Base-by-base conservation (phyloP, 2,888 invertebrate species). In the Horisme vitalbata region DNA sequence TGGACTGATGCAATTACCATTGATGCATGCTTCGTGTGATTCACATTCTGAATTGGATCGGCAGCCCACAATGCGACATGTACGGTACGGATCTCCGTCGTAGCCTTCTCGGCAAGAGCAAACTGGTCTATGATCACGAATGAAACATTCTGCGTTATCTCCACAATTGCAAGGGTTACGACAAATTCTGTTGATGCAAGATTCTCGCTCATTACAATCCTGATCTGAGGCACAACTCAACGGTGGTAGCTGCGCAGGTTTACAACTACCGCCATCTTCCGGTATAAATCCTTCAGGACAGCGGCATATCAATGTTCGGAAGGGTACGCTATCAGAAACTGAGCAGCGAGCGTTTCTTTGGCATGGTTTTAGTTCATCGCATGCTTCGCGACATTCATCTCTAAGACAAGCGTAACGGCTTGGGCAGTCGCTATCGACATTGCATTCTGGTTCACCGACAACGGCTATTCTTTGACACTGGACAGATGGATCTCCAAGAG, bases 91-190 rank as follows among this genome's bases (percentile, higher is more conserved):
- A 82, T 97, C 95, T 31, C 97, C 97, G 70, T 96, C 95, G 70
- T 91, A 96, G 20, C 96, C 96, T 64, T 94, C 92, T 62, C 93
- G 91, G 73, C 97, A 97, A 2, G 95, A 95, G 75, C 97, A 97
- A 23, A 95, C 93, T 1, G 97, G 96, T 50, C 96, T 93, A 72
- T 97, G 97, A 63, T 96, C 94, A 52, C 93, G 93, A 4, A 97
- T 93, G 55, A 93, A 92, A 68, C 97, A 97, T 59, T 94, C 92
- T 24, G 96, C 94, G 66, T 97, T 94, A 24, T 92, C 92, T 37
- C 97, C 97, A 72, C 97, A 97, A 68, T 95, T 94, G 76, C 97
- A 97, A 8, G 97, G 96, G 65, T 95, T 95, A 59, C 95, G 92
- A 69, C 97, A 97, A 59, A 95, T 93, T 65, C 96, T 91, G 68